Conservation (phyloP, 2,888 invertebrate genomes). For the Noctua janthe region DNA sequence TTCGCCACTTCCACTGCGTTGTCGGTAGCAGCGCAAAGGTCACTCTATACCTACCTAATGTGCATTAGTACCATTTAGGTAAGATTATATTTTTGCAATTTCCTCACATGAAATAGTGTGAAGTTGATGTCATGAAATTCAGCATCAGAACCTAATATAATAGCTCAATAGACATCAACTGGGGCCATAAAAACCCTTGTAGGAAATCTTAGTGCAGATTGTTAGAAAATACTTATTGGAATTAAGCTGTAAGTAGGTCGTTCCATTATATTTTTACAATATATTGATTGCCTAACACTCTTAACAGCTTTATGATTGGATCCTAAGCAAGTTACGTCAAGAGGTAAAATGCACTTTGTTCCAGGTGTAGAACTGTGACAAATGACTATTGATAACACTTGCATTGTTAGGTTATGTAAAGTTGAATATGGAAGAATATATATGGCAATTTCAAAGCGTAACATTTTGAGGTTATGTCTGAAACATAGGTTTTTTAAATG, state of each 20-base stretch:
- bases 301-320: slow-evolving; percentile 16
- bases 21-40: too few species aligned
- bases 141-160: neutral
- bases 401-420: slow-evolving; percentile 51
- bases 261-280: neutral
- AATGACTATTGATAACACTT: neutral
- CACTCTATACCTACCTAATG: neutral
- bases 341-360: slow-evolving; percentile 27
- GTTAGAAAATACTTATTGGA: neutral
- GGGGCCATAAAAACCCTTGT: neutral
- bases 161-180: neutral
- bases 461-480: slow-evolving; percentile 48
- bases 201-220: neutral
- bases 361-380: slow-evolving; percentile 12
- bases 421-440: neutral
- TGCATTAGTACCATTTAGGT: neutral
- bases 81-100: neutral
- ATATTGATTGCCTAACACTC: neutral
- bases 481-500: slow-evolving; percentile 37
- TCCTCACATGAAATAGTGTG: too few species aligned
- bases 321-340: neutral
- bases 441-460: neutral
- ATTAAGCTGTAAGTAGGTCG: neutral
- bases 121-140: neutral
- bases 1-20: too few species aligned